Base-by-base conservation (phyloP, 1,140 invertebrate genomes). In the Cheumatopsyche charites region DNA sequence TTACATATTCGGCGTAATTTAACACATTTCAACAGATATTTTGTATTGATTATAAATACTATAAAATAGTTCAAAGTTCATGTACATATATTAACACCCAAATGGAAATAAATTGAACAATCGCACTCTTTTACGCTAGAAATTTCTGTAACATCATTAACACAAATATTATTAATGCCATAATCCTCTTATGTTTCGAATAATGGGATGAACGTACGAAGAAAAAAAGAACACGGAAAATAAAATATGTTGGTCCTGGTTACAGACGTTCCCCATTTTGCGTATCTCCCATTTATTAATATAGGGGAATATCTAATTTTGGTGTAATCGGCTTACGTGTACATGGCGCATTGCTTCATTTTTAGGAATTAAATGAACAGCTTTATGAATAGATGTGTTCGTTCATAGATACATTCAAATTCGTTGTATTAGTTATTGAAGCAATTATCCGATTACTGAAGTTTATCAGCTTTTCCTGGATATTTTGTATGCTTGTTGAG, bases 231-330 rank as follows among this genome's bases (percentile, higher is more conserved):
- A 63, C 29, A 42, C 17, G 13, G 21, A 41, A 63, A 63, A 63
- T 63, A 15, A 63, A 63, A 63, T 63, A 63, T 63, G 36, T 12
- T 19, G 19, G 0, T 58, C 21, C 17, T 17, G 29, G 15, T n/a
- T 15, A n/a, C 13, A 63, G n/a, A 42, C 26, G 13, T 67, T 67
- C 45, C 65, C 25, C 65, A 26, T 26, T 29, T 25, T 52, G 65
- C 43, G 13, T 23, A 47, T 29, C 42, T 19, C 43, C 19, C 65
- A 15, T 49, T n/a, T 52, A 47, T 29, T 42, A 63, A 29, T 29
- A 45, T 45, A 13, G 42, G 65, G 65, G 65, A 67, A 67, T 67
- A 67, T 67, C 65, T 67, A 67, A 67, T 67, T 67, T 49, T 49
- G 17, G 17, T 21, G 23, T 67, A 67, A 67, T 47, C 65, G 65